Percentiles rank a stretch among this genome's conserved stretches.
Conservation (phyloP, 2,797 vertebrate species). For the Platyrinchus mystaceus region DNA sequence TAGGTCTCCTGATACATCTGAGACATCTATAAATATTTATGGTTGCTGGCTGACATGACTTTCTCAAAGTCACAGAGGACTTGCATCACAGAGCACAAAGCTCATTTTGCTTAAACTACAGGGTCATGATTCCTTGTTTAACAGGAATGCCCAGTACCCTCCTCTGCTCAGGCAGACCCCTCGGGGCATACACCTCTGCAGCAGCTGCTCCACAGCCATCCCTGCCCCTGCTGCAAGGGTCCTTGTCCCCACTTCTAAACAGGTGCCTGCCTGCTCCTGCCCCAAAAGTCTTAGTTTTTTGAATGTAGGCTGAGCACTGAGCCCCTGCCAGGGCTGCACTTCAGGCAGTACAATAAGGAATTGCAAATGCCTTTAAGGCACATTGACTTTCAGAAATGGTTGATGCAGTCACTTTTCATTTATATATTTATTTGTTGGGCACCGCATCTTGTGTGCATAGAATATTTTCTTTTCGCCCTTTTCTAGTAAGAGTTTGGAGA, state of each 20-base stretch:
- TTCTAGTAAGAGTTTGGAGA: background rate
- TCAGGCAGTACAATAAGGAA: background rate
- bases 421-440: background rate
- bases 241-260: background rate
- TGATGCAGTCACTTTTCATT: background rate
- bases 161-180: background rate
- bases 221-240: accelerated
- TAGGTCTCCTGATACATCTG: slow-evolving; percentile 4
- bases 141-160: accelerated
- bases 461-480: background rate
- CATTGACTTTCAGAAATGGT: background rate
- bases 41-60: background rate
- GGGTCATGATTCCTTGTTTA: background rate
- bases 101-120: background rate
- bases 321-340: background rate
- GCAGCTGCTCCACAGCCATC: background rate
- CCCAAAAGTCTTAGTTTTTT: background rate
- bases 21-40: slow-evolving; percentile 48
- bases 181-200: accelerated
- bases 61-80: slow-evolving; percentile 32
- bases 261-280: background rate
- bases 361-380: background rate
- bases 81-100: background rate
- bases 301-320: background rate
- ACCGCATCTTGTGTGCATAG: background rate